Evolutionary conservation across 1,140 invertebrate species (phyloP), one percentile per base, ranked within the genome.

Genomic region (Heliconius himera): DNA sequence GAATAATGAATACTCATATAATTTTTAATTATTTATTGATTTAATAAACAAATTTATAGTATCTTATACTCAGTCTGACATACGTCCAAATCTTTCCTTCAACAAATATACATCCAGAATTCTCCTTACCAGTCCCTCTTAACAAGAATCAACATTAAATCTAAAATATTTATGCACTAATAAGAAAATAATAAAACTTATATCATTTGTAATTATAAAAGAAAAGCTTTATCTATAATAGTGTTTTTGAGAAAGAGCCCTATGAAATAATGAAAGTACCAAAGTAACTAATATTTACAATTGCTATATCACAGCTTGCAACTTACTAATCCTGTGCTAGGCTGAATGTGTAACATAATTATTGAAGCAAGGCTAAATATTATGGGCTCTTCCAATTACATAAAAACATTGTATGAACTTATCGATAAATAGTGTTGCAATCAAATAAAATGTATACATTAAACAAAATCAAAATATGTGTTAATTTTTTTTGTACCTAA

Each of bases 251-350:
- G 46, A 72, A 72, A 71, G 70, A 71, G 66, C 41, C 36, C 70
- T 81, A 74, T 81, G 33, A 82, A 70, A 33, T 36, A 77, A 76
- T 71, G 41, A 71, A 70, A 77, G 79, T 74, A 80, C 66, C 54
- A 73, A 86, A 84, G 29, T 80, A 81, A 90, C 87, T 91, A 89
- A 90, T 91, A 92, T 92, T 91, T 93, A 92, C 88, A 93, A 89
- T 87, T 88, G 77, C 89, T 92, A 91, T 93, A 93, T 92, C 91
- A 93, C 91, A 92, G 91, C 91, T 92, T 88, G 87, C 82, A 86
- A 89, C 86, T 90, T 91, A 88, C 87, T 89, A 89, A 87, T 84
- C 84, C 82, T 87, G 85, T 84, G 85, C 87, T 88, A 86, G 84
- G 54, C 74, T 71, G 78, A 81, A 75, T 75, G 9, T 66, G 29